Conservation (phyloP, 2,888 invertebrate genomes). For the Caenorhabditis sp. region DNA sequence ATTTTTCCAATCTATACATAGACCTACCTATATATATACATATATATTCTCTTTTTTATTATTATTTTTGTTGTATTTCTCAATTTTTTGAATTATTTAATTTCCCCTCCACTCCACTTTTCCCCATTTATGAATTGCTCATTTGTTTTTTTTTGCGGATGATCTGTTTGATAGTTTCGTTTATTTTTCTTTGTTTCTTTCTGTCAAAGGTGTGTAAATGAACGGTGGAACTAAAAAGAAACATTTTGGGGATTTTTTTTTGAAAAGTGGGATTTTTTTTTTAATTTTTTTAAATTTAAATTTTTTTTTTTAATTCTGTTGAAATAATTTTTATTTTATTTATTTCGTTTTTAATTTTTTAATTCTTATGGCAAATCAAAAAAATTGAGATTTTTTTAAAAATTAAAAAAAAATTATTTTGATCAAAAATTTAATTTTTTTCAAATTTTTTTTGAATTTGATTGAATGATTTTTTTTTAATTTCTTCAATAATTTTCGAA, state of each 20-base stretch:
- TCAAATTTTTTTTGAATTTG: too few species aligned
- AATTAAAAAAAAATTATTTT: too few species aligned
- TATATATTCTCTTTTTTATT: not conserved
- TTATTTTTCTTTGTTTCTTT: not conserved
- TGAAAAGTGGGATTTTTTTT: too few species aligned
- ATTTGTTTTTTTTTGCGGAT: conserved; percentile 2
- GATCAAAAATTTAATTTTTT: too few species aligned
- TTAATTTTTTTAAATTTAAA: too few species aligned
- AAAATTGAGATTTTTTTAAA: not conserved
- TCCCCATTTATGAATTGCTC: not conserved
- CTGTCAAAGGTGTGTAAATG: conserved; percentile 34
- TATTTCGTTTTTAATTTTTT: too few species aligned
- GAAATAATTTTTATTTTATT: too few species aligned
- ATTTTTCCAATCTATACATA: conserved; percentile 28
- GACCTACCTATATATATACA: not conserved
- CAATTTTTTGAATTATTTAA: not conserved
- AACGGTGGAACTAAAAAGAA: conserved; percentile 37
- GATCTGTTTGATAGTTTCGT: not conserved
- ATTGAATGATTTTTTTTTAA: too few species aligned
- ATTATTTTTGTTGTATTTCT: not conserved
- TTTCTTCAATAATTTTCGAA: too few species aligned
- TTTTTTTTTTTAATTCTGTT: too few species aligned
- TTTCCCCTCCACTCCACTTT: not conserved
- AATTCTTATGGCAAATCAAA: not conserved
- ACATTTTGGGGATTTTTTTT: not conserved